phyloP scores from a whole-genome alignment of 2,888 invertebrate genomes.

The Unio pictorum region DNA sequence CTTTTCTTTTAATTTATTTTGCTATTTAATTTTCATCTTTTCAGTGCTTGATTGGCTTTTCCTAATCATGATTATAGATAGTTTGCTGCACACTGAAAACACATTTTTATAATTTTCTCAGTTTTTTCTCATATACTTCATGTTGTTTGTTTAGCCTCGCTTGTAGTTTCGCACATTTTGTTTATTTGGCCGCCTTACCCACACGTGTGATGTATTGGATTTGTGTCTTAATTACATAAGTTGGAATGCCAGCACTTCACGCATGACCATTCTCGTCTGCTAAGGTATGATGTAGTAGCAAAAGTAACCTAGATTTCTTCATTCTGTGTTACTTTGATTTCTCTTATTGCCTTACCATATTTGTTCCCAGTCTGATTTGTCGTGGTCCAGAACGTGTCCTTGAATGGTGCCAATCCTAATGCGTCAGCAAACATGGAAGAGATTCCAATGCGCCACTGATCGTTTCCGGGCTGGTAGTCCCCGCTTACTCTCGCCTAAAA shows the following conservation, averaged over 20 bases:
- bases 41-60: too few species aligned
- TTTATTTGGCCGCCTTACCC: too few species aligned
- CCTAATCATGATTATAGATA: too few species aligned
- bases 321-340: not conserved
- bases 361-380: constrained; percentile 45
- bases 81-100: too few species aligned
- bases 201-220: too few species aligned
- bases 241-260: too few species aligned
- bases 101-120: not conserved
- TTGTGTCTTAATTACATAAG: too few species aligned
- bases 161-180: not conserved
- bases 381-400: constrained; percentile 60
- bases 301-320: too few species aligned
- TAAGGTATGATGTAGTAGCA: too few species aligned
- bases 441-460: constrained; percentile 55
- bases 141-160: constrained; percentile 1
- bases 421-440: constrained; percentile 51
- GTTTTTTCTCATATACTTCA: not conserved
- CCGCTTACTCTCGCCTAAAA: constrained; percentile 43
- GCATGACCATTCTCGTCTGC: too few species aligned
- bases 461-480: constrained; percentile 48
- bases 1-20: too few species aligned
- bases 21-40: too few species aligned
- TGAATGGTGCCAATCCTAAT: constrained; percentile 53
- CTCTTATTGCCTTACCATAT: constrained; percentile 26